Percentiles rank a stretch among this genome's conserved stretches.
These are phyloP conservation scores for Ormyrus labotus DNA, from an alignment of 2,888 invertebrate species.

Conservation along the genomic window DNA sequence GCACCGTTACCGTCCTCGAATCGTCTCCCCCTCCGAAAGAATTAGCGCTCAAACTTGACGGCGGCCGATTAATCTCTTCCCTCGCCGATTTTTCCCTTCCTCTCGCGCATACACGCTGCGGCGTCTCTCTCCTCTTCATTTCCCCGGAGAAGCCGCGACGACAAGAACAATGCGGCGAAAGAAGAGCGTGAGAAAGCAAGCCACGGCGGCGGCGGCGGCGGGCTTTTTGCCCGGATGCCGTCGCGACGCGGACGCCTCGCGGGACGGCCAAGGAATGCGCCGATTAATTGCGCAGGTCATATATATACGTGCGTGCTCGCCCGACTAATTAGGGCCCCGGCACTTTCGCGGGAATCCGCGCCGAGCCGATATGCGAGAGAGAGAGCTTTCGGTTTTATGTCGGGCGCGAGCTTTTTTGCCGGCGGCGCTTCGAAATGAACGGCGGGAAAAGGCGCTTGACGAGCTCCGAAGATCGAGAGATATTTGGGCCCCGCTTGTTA, in stretches of 20 bases:
- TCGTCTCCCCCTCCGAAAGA: background rate
- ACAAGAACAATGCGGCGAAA: constrained; percentile 50
- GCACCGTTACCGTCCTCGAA: background rate
- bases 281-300: constrained; percentile 41
- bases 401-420: too few species aligned
- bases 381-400: too few species aligned
- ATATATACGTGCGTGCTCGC: too few species aligned
- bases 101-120: background rate
- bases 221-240: constrained; percentile 38
- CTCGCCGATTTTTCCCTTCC: background rate
- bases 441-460: too few species aligned
- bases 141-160: background rate
- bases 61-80: constrained; percentile 26
- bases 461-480: too few species aligned
- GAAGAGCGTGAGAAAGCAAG: constrained; percentile 58
- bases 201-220: constrained; percentile 11
- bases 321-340: constrained; percentile 21
- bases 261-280: constrained; percentile 21
- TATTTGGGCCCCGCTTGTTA: too few species aligned
- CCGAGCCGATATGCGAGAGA: too few species aligned
- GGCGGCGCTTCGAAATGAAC: too few species aligned
- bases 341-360: too few species aligned
- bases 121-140: background rate
- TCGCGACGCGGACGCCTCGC: constrained; percentile 15
- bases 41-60: background rate